Conservation (phyloP, 2,113 vertebrate genomes). For the Pseudorhombus dupliciocellatus region DNA sequence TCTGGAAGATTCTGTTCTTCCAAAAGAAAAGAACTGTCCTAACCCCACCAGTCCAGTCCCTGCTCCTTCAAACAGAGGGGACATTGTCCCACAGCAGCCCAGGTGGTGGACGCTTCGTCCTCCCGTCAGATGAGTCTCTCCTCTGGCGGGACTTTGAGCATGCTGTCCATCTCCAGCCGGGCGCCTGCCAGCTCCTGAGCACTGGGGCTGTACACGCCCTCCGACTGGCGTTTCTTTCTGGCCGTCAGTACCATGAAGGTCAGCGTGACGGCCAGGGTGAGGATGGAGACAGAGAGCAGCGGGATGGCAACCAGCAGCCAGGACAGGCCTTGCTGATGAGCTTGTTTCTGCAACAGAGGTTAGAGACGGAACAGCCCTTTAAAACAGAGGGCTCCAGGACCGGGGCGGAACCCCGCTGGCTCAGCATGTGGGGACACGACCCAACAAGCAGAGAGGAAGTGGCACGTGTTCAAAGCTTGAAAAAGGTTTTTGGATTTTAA, state of each 20-base stretch:
- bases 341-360: slow-evolving; percentile 82
- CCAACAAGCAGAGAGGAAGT: no score
- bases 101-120: no score
- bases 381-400: no score
- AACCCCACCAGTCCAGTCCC: neutral
- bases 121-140: slow-evolving; percentile 87
- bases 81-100: neutral
- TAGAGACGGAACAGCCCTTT: no score
- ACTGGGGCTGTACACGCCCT: slow-evolving; percentile 95
- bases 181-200: slow-evolving; percentile 94
- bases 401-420: no score
- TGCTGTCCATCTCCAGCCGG: slow-evolving; percentile 96
- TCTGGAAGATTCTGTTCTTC: no score
- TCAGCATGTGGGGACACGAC: no score
- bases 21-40: no score
- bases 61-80: slow-evolving; percentile 1
- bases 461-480: no score
- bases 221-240: slow-evolving; percentile 91
- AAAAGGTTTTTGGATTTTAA: no score
- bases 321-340: slow-evolving; percentile 77
- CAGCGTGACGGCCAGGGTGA: slow-evolving; percentile 84
- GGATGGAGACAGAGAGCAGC: slow-evolving; percentile 86
- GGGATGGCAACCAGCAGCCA: slow-evolving; percentile 89
- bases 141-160: slow-evolving; percentile 94
- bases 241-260: slow-evolving; percentile 90